A percentile compares a stretch with the other conserved stretches of the same genome.
These are phyloP conservation scores for Acomys russatus DNA, from an alignment of 2,797 vertebrate species.

Conservation along the genomic window DNA sequence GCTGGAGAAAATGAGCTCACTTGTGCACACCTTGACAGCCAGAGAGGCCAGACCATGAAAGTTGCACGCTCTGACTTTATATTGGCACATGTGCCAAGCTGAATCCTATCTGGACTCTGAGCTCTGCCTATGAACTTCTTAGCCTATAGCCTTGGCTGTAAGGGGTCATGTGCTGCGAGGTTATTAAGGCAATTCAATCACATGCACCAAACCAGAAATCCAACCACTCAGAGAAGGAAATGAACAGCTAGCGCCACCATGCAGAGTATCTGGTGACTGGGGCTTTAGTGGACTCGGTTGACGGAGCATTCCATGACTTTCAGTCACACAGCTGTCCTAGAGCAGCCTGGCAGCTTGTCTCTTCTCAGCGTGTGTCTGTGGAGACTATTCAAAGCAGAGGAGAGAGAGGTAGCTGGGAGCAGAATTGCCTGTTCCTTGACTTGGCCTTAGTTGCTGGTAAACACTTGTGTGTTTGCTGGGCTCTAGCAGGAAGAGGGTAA, in stretches of 20 bases:
- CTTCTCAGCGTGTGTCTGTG: neutral
- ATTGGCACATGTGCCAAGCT: neutral
- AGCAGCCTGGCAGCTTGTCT: fast-evolving
- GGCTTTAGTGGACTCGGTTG: fast-evolving
- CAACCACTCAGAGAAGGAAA: neutral
- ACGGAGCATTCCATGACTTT: neutral
- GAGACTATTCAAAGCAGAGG: neutral
- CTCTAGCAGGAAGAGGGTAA: neutral
- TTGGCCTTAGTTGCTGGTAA: neutral
- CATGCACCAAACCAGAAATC: neutral
- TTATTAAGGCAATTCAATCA: neutral
- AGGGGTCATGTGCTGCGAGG: conserved; percentile 33
- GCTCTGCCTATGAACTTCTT: conserved; percentile 53
- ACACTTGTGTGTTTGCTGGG: neutral
- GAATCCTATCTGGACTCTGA: neutral
- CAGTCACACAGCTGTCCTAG: neutral
- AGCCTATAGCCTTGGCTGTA: conserved; percentile 74
- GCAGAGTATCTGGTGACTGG: neutral
- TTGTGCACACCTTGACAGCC: neutral
- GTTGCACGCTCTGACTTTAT: neutral
- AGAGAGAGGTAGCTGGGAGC: neutral
- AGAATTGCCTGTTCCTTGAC: neutral
- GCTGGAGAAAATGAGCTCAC: neutral
- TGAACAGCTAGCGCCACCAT: fast-evolving
- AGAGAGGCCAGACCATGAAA: neutral